Evolutionary conservation across 2,888 invertebrate genomes (phyloP).

Genomic region (Parascotia fuliginaria): DNA sequence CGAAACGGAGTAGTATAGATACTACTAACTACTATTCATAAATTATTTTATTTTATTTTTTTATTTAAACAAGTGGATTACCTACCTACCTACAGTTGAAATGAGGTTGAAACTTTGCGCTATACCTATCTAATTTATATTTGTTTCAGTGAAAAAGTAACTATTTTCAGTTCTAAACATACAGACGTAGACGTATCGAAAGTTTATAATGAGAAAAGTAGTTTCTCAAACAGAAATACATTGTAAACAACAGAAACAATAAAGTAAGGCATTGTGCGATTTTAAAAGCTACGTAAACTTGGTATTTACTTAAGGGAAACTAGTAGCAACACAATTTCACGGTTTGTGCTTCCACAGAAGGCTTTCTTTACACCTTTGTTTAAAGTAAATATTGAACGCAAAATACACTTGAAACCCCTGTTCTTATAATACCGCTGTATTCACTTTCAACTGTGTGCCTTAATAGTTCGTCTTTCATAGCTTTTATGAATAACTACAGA

Average conservation of each 20-base stretch:
- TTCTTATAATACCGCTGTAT: slow-evolving; percentile 12
- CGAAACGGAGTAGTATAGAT: too few relatives aligned
- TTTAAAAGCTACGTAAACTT: slow-evolving; percentile 11
- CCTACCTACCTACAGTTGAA: too few relatives aligned
- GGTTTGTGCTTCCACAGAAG: slow-evolving; percentile 37
- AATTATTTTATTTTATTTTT: too few relatives aligned
- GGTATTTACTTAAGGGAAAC: slow-evolving; percentile 31
- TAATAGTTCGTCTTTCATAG: neutral
- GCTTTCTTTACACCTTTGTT: slow-evolving; percentile 42
- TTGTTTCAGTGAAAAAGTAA: too few relatives aligned
- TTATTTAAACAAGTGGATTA: too few relatives aligned
- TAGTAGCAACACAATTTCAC: slow-evolving; percentile 44
- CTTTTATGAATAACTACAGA: neutral
- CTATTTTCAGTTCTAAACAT: too few relatives aligned
- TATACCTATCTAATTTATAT: too few relatives aligned
- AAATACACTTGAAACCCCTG: slow-evolving; percentile 35
- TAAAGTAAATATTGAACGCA: slow-evolving; percentile 42
- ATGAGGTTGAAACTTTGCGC: too few relatives aligned
- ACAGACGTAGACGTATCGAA: neutral
- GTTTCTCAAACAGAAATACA: neutral
- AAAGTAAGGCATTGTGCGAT: slow-evolving; percentile 5
- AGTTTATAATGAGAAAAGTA: neutral
- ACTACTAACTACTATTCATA: too few relatives aligned
- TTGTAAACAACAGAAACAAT: neutral
- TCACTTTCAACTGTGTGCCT: slow-evolving; percentile 4